Percentiles rank a stretch among this genome's conserved stretches.
phyloP scores from a whole-genome alignment of 1,140 invertebrate species.

The Limonius californicus region DNA sequence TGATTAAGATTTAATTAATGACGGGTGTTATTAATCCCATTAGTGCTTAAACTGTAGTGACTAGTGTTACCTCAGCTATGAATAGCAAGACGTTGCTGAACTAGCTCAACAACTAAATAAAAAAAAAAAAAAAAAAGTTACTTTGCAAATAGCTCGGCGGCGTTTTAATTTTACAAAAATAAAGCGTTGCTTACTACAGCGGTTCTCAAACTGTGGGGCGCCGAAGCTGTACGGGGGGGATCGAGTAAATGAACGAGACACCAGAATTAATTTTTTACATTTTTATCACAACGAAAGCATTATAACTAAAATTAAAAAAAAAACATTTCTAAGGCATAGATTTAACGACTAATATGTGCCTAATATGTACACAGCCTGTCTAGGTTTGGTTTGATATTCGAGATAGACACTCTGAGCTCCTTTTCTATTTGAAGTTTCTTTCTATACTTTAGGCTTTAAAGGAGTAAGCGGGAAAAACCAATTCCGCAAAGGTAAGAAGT shows the following conservation, averaged over 20 bases:
- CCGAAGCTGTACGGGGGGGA: background rate
- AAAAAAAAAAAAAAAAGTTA: too few species aligned
- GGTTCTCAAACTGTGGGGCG: background rate
- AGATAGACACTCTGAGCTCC: background rate
- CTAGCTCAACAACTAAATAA: too few species aligned
- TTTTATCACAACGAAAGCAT: background rate
- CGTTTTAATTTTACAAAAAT: too few species aligned
- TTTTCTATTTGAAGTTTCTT: too few species aligned
- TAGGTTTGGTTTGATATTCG: slow-evolving; percentile 3
- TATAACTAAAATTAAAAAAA: background rate
- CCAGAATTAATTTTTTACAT: background rate
- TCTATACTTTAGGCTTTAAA: background rate
- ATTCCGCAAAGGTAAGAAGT: background rate
- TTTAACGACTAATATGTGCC: slow-evolving; percentile 5
- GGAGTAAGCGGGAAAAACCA: background rate
- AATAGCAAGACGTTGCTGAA: too few species aligned
- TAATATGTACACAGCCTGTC: background rate
- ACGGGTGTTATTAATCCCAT: too few species aligned
- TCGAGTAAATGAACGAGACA: slow-evolving; percentile 6
- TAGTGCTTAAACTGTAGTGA: too few species aligned
- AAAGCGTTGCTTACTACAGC: too few species aligned
- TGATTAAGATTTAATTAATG: too few species aligned
- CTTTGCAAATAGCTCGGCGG: too few species aligned
- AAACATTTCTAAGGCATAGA: slow-evolving; percentile 4
- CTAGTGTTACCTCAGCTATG: too few species aligned